Percentiles rank a stretch among this genome's conserved stretches.
phyloP scores from a whole-genome alignment of 2,888 invertebrate genomes.

The Agonopterix arenella region DNA sequence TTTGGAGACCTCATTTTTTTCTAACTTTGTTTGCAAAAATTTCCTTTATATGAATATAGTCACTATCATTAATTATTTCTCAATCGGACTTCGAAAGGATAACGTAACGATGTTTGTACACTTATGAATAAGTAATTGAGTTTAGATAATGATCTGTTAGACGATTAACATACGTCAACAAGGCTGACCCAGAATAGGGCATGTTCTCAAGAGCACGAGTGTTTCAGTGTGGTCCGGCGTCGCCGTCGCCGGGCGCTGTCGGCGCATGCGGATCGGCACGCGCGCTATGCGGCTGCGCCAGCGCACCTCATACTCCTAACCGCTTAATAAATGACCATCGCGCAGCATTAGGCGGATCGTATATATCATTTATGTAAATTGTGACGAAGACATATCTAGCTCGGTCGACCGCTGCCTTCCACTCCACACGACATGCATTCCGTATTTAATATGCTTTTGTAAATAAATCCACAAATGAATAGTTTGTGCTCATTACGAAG shows the following conservation, averaged over 20 bases:
- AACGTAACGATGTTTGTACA: neutral
- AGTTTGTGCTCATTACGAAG: conserved; percentile 26
- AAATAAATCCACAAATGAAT: conserved; percentile 51
- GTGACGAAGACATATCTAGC: conserved; percentile 76
- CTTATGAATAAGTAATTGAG: conserved; percentile 5
- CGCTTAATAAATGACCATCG: conserved; percentile 69
- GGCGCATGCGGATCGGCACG: conserved; percentile 64
- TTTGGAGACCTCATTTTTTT: neutral
- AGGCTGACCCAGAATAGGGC: conserved; percentile 44
- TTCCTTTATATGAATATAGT: neutral
- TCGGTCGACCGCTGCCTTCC: conserved; percentile 51
- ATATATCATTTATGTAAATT: conserved; percentile 77
- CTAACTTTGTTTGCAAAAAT: neutral
- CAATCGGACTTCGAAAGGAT: no score
- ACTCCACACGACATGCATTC: conserved; percentile 69
- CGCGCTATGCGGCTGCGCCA: conserved; percentile 61
- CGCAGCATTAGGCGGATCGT: conserved; percentile 70
- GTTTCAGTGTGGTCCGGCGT: conserved; percentile 62
- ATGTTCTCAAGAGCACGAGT: conserved; percentile 27
- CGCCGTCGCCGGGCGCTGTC: conserved; percentile 55
- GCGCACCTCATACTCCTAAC: conserved; percentile 46
- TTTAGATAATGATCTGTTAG: conserved; percentile 42
- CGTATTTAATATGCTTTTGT: conserved; percentile 43
- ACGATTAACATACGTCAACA: conserved; percentile 63
- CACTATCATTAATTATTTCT: neutral